Evolutionary conservation across 2,113 vertebrate genomes (phyloP).

Genomic region (Stegastes partitus): DNA sequence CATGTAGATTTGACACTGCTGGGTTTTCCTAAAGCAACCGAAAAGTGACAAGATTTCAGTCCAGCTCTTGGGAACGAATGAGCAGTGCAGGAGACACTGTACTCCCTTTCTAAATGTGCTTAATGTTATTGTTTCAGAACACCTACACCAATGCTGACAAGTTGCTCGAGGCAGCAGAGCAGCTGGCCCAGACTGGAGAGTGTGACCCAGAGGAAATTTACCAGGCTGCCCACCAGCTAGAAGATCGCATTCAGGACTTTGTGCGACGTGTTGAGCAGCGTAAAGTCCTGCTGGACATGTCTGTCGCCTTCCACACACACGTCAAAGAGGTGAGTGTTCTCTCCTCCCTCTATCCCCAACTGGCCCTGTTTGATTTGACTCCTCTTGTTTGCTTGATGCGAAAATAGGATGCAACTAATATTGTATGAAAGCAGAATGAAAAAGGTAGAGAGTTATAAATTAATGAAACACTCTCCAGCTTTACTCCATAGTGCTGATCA

Average conservation of each 20-base stretch:
- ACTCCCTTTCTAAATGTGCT: neutral
- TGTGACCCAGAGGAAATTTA: slow-evolving; percentile 99
- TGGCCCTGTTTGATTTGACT: slow-evolving; percentile 1
- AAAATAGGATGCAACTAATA: neutral
- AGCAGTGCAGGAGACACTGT: neutral
- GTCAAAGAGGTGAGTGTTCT: slow-evolving; percentile 92
- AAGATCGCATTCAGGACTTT: slow-evolving; percentile 98
- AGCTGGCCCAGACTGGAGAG: slow-evolving; percentile 97
- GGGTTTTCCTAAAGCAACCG: too few species aligned
- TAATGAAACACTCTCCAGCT: too few species aligned
- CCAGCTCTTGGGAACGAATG: too few species aligned
- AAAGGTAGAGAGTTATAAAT: too few species aligned
- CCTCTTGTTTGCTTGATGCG: neutral
- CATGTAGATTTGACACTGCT: neutral
- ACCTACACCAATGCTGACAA: slow-evolving; percentile 99
- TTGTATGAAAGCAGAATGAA: too few species aligned
- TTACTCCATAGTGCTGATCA: too few species aligned
- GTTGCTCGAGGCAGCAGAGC: slow-evolving; percentile 95
- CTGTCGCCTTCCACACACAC: slow-evolving; percentile 97
- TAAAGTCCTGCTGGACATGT: slow-evolving; percentile 97
- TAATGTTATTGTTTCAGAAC: slow-evolving; percentile 85
- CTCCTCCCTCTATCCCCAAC: neutral
- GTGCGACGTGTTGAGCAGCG: slow-evolving; percentile 98
- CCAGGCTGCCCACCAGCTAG: slow-evolving; percentile 96
- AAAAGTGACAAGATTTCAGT: too few species aligned